phyloP scores from a whole-genome alignment of 2,888 invertebrate genomes.

The Labia minor region DNA sequence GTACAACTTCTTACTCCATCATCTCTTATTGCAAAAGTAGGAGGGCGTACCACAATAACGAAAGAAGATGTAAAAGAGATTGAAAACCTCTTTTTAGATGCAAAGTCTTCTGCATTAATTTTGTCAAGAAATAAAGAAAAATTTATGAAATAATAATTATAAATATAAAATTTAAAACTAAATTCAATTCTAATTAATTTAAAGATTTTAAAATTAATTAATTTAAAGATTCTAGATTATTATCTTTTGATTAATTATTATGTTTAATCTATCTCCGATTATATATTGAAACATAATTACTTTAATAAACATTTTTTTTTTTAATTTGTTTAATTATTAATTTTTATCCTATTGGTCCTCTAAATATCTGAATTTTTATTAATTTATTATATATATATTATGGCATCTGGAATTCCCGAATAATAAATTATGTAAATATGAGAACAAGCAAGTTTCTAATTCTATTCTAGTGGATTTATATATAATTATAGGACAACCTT shows the following conservation, averaged over 20 bases:
- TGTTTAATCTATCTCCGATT: neutral
- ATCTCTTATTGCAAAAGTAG: slow-evolving; percentile 75
- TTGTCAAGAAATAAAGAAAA: slow-evolving; percentile 81
- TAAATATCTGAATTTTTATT: too few species aligned
- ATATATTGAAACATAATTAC: neutral
- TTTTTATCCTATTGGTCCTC: too few species aligned
- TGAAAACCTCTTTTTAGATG: slow-evolving; percentile 80
- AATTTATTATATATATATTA: too few species aligned
- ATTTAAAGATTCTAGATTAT: neutral
- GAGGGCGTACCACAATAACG: slow-evolving; percentile 65
- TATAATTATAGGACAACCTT: too few species aligned
- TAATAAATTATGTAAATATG: too few species aligned
- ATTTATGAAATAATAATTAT: slow-evolving; percentile 63
- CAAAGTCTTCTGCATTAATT: slow-evolving; percentile 89
- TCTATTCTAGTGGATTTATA: too few species aligned
- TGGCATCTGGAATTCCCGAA: too few species aligned
- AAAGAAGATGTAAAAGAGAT: slow-evolving; percentile 78
- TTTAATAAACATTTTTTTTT: too few species aligned
- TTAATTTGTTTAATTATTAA: too few species aligned
- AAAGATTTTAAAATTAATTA: too few species aligned
- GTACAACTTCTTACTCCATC: slow-evolving; percentile 91
- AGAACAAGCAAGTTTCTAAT: too few species aligned
- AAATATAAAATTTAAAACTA: neutral
- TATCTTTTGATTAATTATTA: neutral
- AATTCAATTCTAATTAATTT: neutral